Evolutionary conservation across 92 coral and sea anemone species (phyloP), one percentile per base, ranked within the genome.

Genomic region (Epizoanthus illoricatus): DNA sequence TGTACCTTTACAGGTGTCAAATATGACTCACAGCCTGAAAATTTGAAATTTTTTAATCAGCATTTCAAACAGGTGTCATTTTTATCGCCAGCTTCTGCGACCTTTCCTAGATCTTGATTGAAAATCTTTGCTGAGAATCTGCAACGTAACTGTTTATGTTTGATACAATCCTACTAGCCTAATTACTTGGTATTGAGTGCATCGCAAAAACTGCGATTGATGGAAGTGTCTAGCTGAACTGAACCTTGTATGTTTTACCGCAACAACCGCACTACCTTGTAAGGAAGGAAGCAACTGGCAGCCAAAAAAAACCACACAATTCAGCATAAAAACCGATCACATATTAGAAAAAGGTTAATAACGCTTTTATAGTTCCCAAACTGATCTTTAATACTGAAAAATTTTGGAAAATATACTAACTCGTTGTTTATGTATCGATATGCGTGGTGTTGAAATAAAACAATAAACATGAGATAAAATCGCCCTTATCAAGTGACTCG

Each of bases 381-480:
- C 56, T 52, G 56, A 13, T 52, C 15, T 11, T 10, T 52, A 68
- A 33, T 33, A 68, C 47, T 5, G 73, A 39, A 13, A 24, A n/a
- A 7, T 15, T 68, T 0, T 15, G 11, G 18, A 11, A 66, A 18
- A 66, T 23, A 66, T 12, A 28, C 13, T 24, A 10, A 24, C 40
- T 73, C 21, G 65, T 21, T 49, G 79, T 52, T 49, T 73, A 49
- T 28, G 15, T 13, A 7, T 55, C 62, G 65, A 54, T 21, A 47
- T 73, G 65, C 63, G 0, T 11, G 65, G 76, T 55, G 79, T 73
- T 73, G 64, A 73, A 54, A 73, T 24, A 73, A 16, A 12, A 23
- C 47, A 73, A 52, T 73, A 28, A 73, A 52, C 13, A 20, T 10
- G 39, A 73, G 79, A 73, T 73, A 73, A 28, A 42, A 73, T 73